Evolutionary conservation across 2,113 vertebrate genomes (phyloP), one percentile per base, ranked within the genome.

Genomic region (Nettapus auritus): DNA sequence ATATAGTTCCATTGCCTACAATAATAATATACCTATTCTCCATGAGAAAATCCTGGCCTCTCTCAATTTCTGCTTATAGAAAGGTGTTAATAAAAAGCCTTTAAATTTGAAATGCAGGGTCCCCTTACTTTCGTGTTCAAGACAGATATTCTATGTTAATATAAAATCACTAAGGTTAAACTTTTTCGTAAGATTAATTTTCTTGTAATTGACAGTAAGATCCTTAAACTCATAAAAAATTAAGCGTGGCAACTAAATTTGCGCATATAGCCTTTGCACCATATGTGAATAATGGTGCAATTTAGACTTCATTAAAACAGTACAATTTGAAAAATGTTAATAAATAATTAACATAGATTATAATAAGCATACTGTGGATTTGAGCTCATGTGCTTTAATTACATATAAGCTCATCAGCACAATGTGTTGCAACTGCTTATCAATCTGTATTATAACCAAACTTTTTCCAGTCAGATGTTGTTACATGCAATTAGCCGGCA

Each of bases 261-360:
- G 29, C 42, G 74, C 3, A 0, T 42, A 38, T 10, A 93, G 33
- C 34, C 33, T 90, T 88, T 81, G 12, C n/a, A 67, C 5, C 77
- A 1, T 55, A 68, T 78, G 16, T 92, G 80, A 93, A 25, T 90
- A 92, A 96, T 81, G 9, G 18, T 56, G 34, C 25, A 80, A 92
- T 95, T 90, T 95, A 55, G 62, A 63, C 29, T 71, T 96, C 53
- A 44, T 91, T 91, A 75, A 29, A 94, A 33, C 8, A n/a, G 26
- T 64, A 48, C 11, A 56, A 71, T 93, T 68, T 86, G 60, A 67
- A 91, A 48, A 89, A 68, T 3, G n/a, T 85, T 86, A 95, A 90
- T 96, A 96, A 92, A 94, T 93, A 94, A 94, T 96, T 96, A 94
- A 86, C 70, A 64, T 48, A 82, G 19, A 86, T 68, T 75, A 44